Percentiles rank a stretch among this genome's conserved stretches.
These are phyloP conservation scores for Diarsia brunnea DNA, from an alignment of 2,888 invertebrate species.

Conservation along the genomic window DNA sequence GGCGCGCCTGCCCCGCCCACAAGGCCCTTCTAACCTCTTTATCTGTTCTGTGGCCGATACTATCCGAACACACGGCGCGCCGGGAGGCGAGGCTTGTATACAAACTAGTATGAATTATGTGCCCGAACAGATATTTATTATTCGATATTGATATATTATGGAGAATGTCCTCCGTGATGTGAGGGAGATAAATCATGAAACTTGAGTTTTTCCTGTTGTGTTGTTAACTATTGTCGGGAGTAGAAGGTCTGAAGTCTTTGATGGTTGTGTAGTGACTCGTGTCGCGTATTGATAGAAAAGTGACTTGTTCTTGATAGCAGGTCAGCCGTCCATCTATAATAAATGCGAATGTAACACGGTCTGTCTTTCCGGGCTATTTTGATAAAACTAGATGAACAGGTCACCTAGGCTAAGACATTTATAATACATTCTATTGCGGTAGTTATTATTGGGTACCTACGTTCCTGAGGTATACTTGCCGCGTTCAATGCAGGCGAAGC, in stretches of 20 bases:
- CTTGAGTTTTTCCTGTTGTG: conserved; percentile 21
- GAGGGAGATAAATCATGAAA: conserved; percentile 30
- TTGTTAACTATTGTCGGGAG: conserved; percentile 11
- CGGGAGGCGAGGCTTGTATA: conserved; percentile 29
- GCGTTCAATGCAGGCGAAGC: background rate
- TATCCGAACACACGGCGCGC: conserved; percentile 24
- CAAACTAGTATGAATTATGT: conserved; percentile 18
- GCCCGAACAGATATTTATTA: conserved; percentile 37
- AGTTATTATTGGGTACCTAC: background rate
- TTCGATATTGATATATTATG: conserved; percentile 25
- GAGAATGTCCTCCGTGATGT: background rate
- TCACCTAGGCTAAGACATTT: background rate
- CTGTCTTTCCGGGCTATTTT: background rate
- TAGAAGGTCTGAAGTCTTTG: conserved; percentile 4
- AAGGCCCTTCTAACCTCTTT: no score
- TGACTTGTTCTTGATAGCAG: background rate
- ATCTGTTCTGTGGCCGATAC: no score
- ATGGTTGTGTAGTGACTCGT: conserved; percentile 12
- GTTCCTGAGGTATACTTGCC: background rate
- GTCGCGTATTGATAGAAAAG: background rate
- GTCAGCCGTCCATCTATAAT: background rate
- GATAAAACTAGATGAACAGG: background rate
- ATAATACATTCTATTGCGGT: background rate
- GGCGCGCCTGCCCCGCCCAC: no score
- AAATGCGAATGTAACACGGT: background rate